A percentile compares a stretch with the other conserved stretches of the same genome.
Conservation (phyloP, 2,113 vertebrate genomes). For the Corythoichthys intestinalis region DNA sequence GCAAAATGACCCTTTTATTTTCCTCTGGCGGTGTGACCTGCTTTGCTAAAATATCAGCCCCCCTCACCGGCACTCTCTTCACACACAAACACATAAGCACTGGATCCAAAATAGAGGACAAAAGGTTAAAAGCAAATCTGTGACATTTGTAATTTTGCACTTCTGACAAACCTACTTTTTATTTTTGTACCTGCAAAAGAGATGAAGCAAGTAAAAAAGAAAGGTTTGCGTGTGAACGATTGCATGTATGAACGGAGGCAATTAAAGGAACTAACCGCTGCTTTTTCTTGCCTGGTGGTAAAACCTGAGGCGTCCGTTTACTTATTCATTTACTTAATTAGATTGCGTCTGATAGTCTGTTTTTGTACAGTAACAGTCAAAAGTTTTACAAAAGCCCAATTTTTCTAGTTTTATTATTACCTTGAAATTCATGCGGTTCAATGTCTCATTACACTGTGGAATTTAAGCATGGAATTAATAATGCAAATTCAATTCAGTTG, state of each 20-base stretch:
- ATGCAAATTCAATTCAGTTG: too few relatives aligned
- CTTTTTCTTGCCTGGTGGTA: too few relatives aligned
- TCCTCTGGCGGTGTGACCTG: background rate
- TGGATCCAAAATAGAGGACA: background rate
- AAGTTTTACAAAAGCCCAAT: too few relatives aligned
- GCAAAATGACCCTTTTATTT: slow-evolving; percentile 4
- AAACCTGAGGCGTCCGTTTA: too few relatives aligned
- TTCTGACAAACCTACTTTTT: slow-evolving; percentile 2
- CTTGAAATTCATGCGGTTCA: too few relatives aligned
- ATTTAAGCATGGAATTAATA: too few relatives aligned
- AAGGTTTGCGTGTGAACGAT: background rate
- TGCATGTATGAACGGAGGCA: background rate
- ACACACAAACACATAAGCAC: background rate
- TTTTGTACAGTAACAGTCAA: too few relatives aligned
- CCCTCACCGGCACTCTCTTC: background rate
- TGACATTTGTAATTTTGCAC: slow-evolving; percentile 3
- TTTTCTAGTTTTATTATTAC: too few relatives aligned
- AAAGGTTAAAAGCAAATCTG: background rate
- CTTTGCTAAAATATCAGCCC: background rate
- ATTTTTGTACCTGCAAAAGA: background rate
- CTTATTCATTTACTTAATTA: too few relatives aligned
- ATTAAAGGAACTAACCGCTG: background rate
- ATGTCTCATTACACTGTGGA: too few relatives aligned
- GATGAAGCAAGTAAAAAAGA: slow-evolving; percentile 9
- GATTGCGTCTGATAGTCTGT: too few relatives aligned